Conservation (phyloP, 2,113 vertebrate species). For the Ancistrus triradiatus region DNA sequence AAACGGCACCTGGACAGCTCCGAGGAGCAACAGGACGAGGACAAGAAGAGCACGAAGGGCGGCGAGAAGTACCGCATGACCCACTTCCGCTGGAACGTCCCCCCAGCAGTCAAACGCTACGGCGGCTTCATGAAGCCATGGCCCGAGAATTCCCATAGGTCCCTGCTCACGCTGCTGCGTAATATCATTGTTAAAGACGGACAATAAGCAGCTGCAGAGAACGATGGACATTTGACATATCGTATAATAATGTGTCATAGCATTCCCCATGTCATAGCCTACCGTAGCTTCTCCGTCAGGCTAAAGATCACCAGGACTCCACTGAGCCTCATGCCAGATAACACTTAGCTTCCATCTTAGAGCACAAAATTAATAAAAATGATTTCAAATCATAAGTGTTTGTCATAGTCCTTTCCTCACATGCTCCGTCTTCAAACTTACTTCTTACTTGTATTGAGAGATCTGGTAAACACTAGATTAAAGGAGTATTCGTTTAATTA, state of each 20-base stretch:
- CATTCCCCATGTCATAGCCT: neutral
- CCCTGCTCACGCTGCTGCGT: slow-evolving; percentile 76
- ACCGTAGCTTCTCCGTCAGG: neutral
- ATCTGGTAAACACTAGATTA: no score
- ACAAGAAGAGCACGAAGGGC: slow-evolving; percentile 22
- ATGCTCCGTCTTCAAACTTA: no score
- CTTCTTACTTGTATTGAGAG: no score
- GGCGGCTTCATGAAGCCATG: slow-evolving; percentile 67
- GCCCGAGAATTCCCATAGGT: slow-evolving; percentile 65
- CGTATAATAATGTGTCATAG: no score
- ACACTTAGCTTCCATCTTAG: slow-evolving; percentile 2
- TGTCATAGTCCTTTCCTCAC: no score
- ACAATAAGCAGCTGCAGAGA: slow-evolving; percentile 57
- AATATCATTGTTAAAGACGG: slow-evolving; percentile 72
- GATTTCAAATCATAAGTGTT: no score
- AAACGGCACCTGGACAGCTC: slow-evolving; percentile 46
- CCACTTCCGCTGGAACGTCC: slow-evolving; percentile 79
- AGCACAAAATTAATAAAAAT: no score
- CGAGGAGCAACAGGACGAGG: slow-evolving; percentile 16
- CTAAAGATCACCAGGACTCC: neutral
- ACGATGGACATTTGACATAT: neutral
- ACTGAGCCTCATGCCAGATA: neutral
- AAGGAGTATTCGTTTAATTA: no score
- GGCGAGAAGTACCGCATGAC: slow-evolving; percentile 65
- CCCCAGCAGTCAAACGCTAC: slow-evolving; percentile 74